Evolutionary conservation across 37 sponge, comb jelly and placozoan species (phyloP).

Genomic region (Theonella swinhoei): DNA sequence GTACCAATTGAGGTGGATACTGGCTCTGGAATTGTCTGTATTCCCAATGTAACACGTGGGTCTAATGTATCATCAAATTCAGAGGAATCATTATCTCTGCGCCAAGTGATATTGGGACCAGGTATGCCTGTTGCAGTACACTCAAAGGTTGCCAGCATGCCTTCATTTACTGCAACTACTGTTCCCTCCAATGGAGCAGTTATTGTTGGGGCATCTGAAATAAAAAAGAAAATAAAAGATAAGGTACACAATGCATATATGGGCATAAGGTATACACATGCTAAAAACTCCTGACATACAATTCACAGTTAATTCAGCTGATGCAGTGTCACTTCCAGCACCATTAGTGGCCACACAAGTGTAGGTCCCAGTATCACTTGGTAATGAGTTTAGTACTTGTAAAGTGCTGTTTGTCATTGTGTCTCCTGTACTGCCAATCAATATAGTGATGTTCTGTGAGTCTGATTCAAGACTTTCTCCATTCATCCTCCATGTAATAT

Average conservation of each 20-base stretch:
- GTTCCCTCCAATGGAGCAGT: not conserved
- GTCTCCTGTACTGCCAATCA: not conserved
- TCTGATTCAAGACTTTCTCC: not conserved
- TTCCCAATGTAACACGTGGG: not conserved
- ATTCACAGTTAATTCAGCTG: slow-evolving; percentile 42
- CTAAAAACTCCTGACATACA: no score
- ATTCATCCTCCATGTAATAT: slow-evolving; percentile 11
- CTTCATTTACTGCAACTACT: slow-evolving; percentile 30
- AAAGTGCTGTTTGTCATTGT: slow-evolving; percentile 12
- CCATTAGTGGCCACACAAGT: slow-evolving; percentile 44
- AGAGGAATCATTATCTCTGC: not conserved
- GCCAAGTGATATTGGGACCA: slow-evolving; percentile 47
- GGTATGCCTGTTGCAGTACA: slow-evolving; percentile 67
- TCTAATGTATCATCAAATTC: not conserved
- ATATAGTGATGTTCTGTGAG: not conserved
- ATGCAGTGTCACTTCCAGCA: slow-evolving; percentile 1
- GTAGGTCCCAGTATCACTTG: slow-evolving; percentile 46
- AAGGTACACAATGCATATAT: no score
- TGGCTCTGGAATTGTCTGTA: not conserved
- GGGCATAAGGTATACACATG: no score
- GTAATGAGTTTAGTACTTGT: not conserved
- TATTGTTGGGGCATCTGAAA: slow-evolving; percentile 8
- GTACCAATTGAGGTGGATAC: not conserved
- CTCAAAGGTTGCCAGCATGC: slow-evolving; percentile 1
- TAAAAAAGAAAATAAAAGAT: not conserved